Base-by-base conservation (phyloP, 2,888 invertebrate genomes). In the Pseudolycoriella hygida region DNA sequence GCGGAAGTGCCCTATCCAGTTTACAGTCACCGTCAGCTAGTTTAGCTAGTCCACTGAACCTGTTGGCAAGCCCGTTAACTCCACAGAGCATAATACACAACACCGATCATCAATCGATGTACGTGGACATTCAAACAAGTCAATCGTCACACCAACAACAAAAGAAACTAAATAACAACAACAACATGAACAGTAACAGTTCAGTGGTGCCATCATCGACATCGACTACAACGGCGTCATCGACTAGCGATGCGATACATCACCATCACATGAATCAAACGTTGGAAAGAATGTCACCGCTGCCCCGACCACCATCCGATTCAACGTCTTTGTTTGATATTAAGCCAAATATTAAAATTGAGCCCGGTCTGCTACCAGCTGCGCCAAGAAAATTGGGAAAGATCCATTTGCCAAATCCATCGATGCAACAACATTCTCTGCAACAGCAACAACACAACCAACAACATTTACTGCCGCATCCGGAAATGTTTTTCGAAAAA, bases 21-120 rank as follows among this genome's bases (percentile, higher is more conserved):
- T 66, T 80, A 47, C 79, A 79, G 50, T 76, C 77, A 58, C 80
- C 80, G 37, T 69, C 78, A 54, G 73, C 79, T 61, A 76, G 80
- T 47, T 69, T 88, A 47, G 84, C 86, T 19, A 84, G 84, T 53
- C 87, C 87, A 31, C 77, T 81, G 44, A 77, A 81, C 49, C 76
- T 80, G 56, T 68, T 75, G 51, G 78, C 81, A 48, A 73, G 72
- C 59, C 75, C 77, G 25, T 70, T 73, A 53, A 62, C 57, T 47
- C 60, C 59, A 43, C 46, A 47, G 44, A 44, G 47, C 39, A 19
- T 40, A 8, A 18, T 39, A 10, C 31, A 43, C 30, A 43, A 43
- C 30, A 37, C 34, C 3, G 34, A 34, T 12, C 34, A 34, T 12
- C 12, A 34, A 14, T 34, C 34, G 11, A 14, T 34, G 34, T 34